Base-by-base conservation (phyloP, 2,888 invertebrate species). In the Platycheirus rosarum region DNA sequence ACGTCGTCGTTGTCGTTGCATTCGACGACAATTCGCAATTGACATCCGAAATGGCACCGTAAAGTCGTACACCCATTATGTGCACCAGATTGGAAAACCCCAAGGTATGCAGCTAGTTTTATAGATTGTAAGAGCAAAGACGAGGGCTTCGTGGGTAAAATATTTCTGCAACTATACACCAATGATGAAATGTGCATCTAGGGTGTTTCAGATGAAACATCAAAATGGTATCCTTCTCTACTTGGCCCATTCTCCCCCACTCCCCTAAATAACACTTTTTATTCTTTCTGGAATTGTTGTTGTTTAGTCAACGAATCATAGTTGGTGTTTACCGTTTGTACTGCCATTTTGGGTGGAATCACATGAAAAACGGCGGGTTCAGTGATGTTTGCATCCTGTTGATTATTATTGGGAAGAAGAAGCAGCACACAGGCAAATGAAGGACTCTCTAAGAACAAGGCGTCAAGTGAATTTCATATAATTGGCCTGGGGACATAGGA, bases 31-130 rank as follows among this genome's bases (percentile, higher is more conserved):
- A 66, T 82, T 71, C 66, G 62, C 70, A 80, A 77, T 77, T 80
- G 79, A 70, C 79, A 69, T 69, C 13, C 44, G 63, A 75, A 80
- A 80, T 77, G 77, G 80, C 77, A 71, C 71, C 71, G 35, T 77
- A 55, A 71, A 71, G 77, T 82, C 66, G 60, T 55, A 46, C 26
- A 44, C 11, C 62, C 55, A 40, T 63, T 68, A 55, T 63, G 40
- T 68, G 37, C 20, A 40, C 11, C 73, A 62, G 32, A 78, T 68
- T 73, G 46, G 66, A 68, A 74, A 73, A 66, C 46, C 62, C 53
- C 32, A 48, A 78, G 68, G 40, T 55, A 48, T 63, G 53, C 29
- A 13, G 9, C 35, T 20, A 46, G 49, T 40, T 42, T 62, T 20
- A 55, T 48, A 20, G 60, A 57, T 35, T 49, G 37, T 26, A 3